Evolutionary conservation across 2,888 invertebrate species (phyloP).

Genomic region (Gymnoscelis rufifasciata): DNA sequence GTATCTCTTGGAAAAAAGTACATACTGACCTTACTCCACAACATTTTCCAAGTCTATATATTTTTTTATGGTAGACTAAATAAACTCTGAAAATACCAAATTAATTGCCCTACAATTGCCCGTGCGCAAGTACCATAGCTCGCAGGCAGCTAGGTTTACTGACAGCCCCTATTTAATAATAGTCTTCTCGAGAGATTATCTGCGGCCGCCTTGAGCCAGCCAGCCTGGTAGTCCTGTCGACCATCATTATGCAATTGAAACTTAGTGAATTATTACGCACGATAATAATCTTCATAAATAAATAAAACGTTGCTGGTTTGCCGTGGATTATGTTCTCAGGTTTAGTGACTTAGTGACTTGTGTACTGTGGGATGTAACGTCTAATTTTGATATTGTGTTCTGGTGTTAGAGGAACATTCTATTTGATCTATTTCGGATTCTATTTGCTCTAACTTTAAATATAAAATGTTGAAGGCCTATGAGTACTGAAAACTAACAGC

Average conservation of each 20-base stretch:
- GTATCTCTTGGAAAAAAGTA: too few relatives aligned
- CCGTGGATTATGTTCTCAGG: conserved; percentile 42
- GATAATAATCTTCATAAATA: conserved; percentile 77
- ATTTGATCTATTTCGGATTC: too few relatives aligned
- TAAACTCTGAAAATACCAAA: neutral
- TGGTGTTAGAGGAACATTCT: too few relatives aligned
- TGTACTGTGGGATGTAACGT: too few relatives aligned
- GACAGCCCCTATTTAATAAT: conserved; percentile 74
- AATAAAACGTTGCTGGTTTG: conserved; percentile 47
- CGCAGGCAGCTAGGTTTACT: conserved; percentile 48
- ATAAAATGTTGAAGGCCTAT: too few relatives aligned
- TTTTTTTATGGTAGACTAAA: too few relatives aligned
- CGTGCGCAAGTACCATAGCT: conserved; percentile 11
- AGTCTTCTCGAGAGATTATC: conserved; percentile 69
- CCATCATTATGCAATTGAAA: conserved; percentile 79
- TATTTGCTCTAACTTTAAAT: too few relatives aligned
- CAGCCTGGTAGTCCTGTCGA: conserved; percentile 70
- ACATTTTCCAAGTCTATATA: too few relatives aligned
- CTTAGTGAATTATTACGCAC: conserved; percentile 78
- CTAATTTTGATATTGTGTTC: too few relatives aligned
- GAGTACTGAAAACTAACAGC: too few relatives aligned
- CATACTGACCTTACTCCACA: too few relatives aligned
- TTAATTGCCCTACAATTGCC: conserved; percentile 12
- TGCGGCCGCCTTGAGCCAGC: conserved; percentile 56
- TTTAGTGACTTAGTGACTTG: neutral